Evolutionary conservation across 1,140 invertebrate species (phyloP), one percentile per base, ranked within the genome.

Genomic region (Drosophila punjabiensis): DNA sequence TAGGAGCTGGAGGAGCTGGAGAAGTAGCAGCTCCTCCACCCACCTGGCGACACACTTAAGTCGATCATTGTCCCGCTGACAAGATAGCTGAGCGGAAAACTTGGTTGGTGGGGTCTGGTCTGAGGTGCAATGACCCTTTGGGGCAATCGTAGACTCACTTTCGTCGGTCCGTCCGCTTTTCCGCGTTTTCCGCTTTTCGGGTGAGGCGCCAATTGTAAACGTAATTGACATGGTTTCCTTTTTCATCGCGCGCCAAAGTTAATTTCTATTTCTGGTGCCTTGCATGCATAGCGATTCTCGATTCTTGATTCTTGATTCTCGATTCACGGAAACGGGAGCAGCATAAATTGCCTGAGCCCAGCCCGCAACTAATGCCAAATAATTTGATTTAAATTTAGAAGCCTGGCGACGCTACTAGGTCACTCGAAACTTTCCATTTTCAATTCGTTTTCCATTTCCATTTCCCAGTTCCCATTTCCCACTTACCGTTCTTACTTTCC

Each of bases 221-320:
- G 85, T 79, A 92, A 92, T 86, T 92, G 89, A 91, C 89, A 92
- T 91, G 89, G 84, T 91, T 91, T 91, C 82, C 30, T 91, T 91
- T 91, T 45, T 66, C 78, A 60, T 32, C 55, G 48, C 33, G 52
- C 71, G 65, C 37, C 41, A 62, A 53, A 20, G 67, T 86, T 90
- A 91, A 90, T 90, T 90, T 90, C 87, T 90, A 82, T 91, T 90
- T 86, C 68, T 65, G 71, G 71, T 56, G 79, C 82, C 71, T 83
- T 79, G 75, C 47, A 79, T 81, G 48, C 28, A 50, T 28, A 9
- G 24, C 47, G 69, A 59, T 74, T 81, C 69, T 20, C 53, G 50
- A 47, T 47, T 20, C 43, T 45, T 18, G 77, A 59, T 74, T 81
- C 67, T 28, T 18, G 69, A 59, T 74, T 81, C 69, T 20, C 24